Evolutionary conservation across 2,113 vertebrate genomes (phyloP).

Genomic region (Hylia prasina): DNA sequence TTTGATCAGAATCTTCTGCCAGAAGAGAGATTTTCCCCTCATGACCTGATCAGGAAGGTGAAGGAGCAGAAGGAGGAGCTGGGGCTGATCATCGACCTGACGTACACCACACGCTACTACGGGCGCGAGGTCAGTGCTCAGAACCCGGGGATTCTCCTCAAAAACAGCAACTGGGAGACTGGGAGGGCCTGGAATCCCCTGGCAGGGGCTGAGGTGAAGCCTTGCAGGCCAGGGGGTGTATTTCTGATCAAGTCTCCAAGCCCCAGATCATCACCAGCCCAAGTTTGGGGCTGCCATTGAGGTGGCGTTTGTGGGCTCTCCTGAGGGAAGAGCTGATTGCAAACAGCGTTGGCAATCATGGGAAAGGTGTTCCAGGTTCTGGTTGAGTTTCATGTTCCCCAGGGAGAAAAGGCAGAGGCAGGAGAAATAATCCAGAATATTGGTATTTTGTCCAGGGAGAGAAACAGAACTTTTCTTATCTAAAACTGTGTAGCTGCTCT

Average conservation of each 20-base stretch:
- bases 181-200: fast-evolving
- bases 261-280: neutral
- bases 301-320: neutral
- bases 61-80: conserved; percentile 77
- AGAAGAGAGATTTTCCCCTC: conserved; percentile 75
- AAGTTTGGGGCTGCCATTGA: neutral
- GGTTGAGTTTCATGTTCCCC: fast-evolving
- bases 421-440: neutral
- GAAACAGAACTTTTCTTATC: neutral
- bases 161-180: fast-evolving
- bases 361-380: neutral
- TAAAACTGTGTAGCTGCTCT: neutral
- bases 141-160: fast-evolving
- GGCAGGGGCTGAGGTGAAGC: neutral
- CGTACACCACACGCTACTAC: conserved; percentile 86
- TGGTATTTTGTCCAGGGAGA: fast-evolving
- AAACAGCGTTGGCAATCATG: fast-evolving
- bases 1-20: conserved; percentile 64
- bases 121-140: conserved; percentile 64
- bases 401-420: neutral
- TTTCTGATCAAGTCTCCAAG: neutral
- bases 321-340: neutral
- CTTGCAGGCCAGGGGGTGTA: fast-evolving
- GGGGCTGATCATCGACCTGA: conserved; percentile 88
- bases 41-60: conserved; percentile 78